Conservation (phyloP, 1,140 invertebrate species). For the Streblospio benedicti region DNA sequence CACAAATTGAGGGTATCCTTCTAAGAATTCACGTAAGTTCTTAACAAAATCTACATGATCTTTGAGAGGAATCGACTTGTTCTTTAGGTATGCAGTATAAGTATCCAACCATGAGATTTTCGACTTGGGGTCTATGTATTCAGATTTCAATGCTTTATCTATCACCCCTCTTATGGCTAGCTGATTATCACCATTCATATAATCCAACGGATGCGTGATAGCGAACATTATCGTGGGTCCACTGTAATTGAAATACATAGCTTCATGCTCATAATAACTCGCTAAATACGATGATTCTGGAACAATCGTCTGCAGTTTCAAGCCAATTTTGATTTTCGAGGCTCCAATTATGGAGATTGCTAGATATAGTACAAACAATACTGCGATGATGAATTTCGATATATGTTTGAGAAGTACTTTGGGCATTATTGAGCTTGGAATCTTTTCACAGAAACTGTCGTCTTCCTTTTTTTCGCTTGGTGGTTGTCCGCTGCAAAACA, state of each 20-base stretch:
- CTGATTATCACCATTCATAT: neutral
- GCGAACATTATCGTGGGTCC: neutral
- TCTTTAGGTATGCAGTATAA: neutral
- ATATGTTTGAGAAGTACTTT: neutral
- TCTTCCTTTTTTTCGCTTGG: neutral
- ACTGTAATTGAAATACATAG: neutral
- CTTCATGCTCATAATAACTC: neutral
- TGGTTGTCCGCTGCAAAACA: neutral
- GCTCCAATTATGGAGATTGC: neutral
- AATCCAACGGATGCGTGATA: neutral
- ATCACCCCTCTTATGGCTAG: neutral
- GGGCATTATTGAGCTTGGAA: neutral
- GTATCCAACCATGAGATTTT: neutral
- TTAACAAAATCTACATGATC: constrained; percentile 27
- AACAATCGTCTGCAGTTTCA: neutral
- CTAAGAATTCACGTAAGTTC: constrained; percentile 58
- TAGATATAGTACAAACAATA: neutral
- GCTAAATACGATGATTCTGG: neutral
- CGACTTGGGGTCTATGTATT: neutral
- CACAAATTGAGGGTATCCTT: constrained; percentile 47
- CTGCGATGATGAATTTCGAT: neutral
- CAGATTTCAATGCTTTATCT: neutral
- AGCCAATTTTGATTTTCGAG: neutral
- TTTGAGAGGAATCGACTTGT: neutral
- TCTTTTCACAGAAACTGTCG: neutral